Percentiles rank a stretch among this genome's conserved stretches.
Evolutionary conservation across 2,797 vertebrate species (phyloP).

Genomic region (Podarcis siculus): DNA sequence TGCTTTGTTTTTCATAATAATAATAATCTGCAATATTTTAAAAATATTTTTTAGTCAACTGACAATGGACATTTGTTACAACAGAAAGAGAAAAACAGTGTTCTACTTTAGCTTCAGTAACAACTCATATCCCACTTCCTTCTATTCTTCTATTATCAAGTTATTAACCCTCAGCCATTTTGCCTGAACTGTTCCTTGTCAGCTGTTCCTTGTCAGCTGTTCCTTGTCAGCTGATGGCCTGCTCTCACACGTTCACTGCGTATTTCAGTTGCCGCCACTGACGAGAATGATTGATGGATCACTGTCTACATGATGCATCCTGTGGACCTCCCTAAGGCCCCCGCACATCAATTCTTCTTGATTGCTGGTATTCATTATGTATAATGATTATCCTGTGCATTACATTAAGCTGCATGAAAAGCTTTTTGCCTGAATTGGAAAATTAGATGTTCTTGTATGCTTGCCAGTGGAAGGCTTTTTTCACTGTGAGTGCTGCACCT

Average conservation of each 20-base stretch:
- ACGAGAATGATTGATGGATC: constrained; percentile 37
- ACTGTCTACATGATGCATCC: constrained; percentile 21
- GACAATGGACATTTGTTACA: not conserved
- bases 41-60: not conserved
- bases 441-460: not conserved
- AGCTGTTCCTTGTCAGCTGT: too few relatives aligned
- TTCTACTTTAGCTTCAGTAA: not conserved
- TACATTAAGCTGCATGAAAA: constrained; percentile 33
- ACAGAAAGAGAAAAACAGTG: not conserved
- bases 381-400: constrained; percentile 36
- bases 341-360: constrained; percentile 29
- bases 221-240: constrained; percentile 1
- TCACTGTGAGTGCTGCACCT: not conserved
- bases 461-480: not conserved
- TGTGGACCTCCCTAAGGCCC: constrained; percentile 24
- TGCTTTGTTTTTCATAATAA: not conserved
- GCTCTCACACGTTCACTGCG: not conserved
- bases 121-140: not conserved
- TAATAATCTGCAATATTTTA: not conserved
- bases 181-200: constrained; percentile 1
- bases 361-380: constrained; percentile 39
- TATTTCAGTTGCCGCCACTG: constrained; percentile 5
- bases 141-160: not conserved
- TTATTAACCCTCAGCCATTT: not conserved
- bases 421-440: constrained; percentile 7